Percentiles rank a stretch among this genome's conserved stretches.
phyloP scores from a whole-genome alignment of 2,797 vertebrate genomes.

The Acipenser transmontanus region DNA sequence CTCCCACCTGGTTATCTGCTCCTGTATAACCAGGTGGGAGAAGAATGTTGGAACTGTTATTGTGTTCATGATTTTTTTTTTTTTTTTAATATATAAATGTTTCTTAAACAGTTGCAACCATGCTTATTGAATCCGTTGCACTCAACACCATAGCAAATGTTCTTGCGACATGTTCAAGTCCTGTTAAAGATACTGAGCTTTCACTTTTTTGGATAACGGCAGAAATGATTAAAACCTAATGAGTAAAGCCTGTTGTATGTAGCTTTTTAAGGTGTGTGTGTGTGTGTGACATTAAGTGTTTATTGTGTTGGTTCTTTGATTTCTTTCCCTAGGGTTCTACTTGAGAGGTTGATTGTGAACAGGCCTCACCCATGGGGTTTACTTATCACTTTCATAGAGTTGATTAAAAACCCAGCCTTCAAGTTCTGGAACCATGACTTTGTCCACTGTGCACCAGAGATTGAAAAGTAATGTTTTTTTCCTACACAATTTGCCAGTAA shows the following conservation, averaged over 20 bases:
- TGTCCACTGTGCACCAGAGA: conserved; percentile 97
- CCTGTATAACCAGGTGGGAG: conserved; percentile 86
- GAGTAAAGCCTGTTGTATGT: too few species aligned
- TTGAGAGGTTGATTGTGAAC: conserved; percentile 98
- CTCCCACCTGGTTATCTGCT: too few species aligned
- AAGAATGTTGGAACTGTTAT: conserved; percentile 21
- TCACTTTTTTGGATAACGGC: too few species aligned
- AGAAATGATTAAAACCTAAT: too few species aligned
- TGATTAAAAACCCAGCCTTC: conserved; percentile 98
- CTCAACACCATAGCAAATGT: too few species aligned
- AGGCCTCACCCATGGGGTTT: conserved; percentile 98
- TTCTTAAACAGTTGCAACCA: background rate
- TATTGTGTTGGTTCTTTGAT: too few species aligned
- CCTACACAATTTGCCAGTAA: background rate
- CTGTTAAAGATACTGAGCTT: too few species aligned
- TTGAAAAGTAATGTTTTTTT: conserved; percentile 81
- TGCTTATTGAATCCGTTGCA: background rate
- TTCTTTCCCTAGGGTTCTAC: conserved; percentile 70
- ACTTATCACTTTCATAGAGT: conserved; percentile 97
- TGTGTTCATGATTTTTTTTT: background rate
- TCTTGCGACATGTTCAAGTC: too few species aligned
- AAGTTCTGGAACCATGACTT: conserved; percentile 99
- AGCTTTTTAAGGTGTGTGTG: too few species aligned
- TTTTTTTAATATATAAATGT: too few species aligned
- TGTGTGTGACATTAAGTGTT: too few species aligned